Percentiles rank a stretch among this genome's conserved stretches.
phyloP scores from a whole-genome alignment of 2,113 vertebrate genomes.

The Spilogale gracilis region DNA sequence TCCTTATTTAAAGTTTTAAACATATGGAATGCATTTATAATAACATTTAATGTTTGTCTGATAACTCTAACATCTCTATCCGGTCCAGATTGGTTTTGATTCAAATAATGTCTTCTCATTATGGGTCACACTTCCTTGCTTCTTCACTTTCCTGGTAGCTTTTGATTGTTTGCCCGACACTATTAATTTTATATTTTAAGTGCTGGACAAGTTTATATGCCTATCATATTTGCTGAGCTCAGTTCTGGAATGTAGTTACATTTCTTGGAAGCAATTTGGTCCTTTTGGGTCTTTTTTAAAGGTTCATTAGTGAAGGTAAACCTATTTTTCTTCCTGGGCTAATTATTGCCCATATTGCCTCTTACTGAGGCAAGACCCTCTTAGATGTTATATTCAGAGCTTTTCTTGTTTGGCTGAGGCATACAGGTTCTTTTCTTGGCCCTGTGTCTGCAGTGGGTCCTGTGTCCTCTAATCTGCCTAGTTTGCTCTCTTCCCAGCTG shows the following conservation, averaged over 20 bases:
- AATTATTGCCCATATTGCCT: background rate
- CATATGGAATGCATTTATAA: background rate
- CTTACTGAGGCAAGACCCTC: background rate
- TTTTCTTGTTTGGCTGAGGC: background rate
- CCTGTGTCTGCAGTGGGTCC: background rate
- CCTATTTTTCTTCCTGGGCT: background rate
- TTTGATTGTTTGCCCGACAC: background rate
- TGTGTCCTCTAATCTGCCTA: background rate
- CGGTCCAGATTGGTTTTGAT: background rate
- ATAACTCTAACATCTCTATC: background rate
- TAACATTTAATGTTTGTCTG: background rate
- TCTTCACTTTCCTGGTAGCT: background rate
- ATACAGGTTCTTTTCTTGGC: background rate
- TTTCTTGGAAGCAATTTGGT: background rate
- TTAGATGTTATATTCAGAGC: background rate
- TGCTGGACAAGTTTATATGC: background rate
- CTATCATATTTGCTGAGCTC: background rate
- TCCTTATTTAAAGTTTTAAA: background rate
- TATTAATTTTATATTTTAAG: background rate
- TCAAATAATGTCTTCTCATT: background rate
- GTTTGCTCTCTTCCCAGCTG: background rate
- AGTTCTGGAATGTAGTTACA: background rate
- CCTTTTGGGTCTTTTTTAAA: background rate
- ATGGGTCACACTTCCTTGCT: background rate
- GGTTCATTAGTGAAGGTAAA: background rate